A percentile compares a stretch with the other conserved stretches of the same genome.
Evolutionary conservation across 2,888 invertebrate genomes (phyloP).

Genomic region (Carcina quercana): DNA sequence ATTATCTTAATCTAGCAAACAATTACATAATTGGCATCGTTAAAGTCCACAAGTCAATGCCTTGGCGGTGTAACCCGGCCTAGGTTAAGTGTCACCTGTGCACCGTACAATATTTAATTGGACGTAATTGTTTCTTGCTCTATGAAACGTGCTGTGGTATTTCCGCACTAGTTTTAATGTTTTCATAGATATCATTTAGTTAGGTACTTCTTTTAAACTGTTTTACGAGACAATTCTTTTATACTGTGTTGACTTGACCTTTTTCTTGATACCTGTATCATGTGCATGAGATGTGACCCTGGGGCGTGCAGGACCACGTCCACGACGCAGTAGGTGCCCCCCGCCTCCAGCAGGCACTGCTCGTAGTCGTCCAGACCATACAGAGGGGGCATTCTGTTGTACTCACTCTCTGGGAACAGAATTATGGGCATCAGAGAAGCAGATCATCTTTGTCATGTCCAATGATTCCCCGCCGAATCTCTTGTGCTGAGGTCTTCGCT

Average conservation of each 20-base stretch:
- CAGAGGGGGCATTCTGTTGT: slow-evolving; percentile 46
- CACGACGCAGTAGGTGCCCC: slow-evolving; percentile 44
- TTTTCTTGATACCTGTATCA: slow-evolving; percentile 50
- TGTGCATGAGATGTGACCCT: slow-evolving; percentile 36
- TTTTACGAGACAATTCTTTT: background rate
- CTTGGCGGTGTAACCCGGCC: no score
- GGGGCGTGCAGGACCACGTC: slow-evolving; percentile 34
- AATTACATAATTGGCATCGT: no score
- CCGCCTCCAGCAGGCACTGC: slow-evolving; percentile 34
- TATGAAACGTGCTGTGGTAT: background rate
- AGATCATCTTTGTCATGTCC: no score
- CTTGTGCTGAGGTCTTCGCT: no score
- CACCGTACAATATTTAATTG: background rate
- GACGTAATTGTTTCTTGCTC: background rate
- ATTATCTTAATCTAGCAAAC: no score
- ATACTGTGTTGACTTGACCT: no score
- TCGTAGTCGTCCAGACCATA: slow-evolving; percentile 48
- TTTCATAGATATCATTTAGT: background rate
- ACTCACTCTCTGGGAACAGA: slow-evolving; percentile 55
- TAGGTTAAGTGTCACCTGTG: no score
- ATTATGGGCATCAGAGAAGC: no score
- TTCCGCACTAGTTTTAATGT: background rate
- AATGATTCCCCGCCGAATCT: no score
- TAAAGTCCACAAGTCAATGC: no score
- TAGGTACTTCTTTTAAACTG: background rate